phyloP scores from a whole-genome alignment of 2,888 invertebrate species.

The Eupithecia centaureata region DNA sequence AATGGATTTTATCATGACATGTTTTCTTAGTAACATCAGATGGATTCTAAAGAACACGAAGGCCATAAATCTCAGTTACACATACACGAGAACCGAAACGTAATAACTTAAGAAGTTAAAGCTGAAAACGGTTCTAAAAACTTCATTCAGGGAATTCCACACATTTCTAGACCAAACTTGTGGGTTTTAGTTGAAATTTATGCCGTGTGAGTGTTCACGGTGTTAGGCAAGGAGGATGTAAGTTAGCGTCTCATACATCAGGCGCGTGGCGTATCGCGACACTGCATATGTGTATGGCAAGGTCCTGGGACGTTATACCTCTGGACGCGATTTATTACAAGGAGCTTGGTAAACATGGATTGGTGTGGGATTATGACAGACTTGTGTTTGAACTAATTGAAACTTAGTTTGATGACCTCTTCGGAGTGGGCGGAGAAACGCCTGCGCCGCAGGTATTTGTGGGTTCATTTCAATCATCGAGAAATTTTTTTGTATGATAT shows the following conservation, averaged over 20 bases:
- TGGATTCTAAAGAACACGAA: conserved; percentile 21
- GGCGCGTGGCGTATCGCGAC: conserved; percentile 73
- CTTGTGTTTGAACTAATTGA: not conserved
- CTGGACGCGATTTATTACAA: conserved; percentile 13
- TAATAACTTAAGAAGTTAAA: conserved; percentile 73
- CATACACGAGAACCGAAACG: conserved; percentile 61
- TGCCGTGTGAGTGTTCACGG: conserved; percentile 68
- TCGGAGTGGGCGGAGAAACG: no score
- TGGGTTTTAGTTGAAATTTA: conserved; percentile 77
- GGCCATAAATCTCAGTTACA: conserved; percentile 60
- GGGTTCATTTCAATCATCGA: no score
- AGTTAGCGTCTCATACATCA: conserved; percentile 75
- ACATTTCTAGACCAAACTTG: conserved; percentile 72
- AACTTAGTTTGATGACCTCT: not conserved
- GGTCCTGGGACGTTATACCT: conserved; percentile 15
- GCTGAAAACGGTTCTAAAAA: conserved; percentile 73
- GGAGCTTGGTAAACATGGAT: conserved; percentile 3
- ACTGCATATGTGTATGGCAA: conserved; percentile 58
- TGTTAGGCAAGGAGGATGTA: conserved; percentile 71
- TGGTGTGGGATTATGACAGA: not conserved
- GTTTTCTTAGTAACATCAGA: no score
- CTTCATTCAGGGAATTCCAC: conserved; percentile 70
- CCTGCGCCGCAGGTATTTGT: no score
- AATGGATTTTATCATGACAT: no score
- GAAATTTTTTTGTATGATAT: no score